Percentiles rank a stretch among this genome's conserved stretches.
These are phyloP conservation scores for Sorex araneus DNA, from an alignment of 2,113 vertebrate species.

Conservation along the genomic window DNA sequence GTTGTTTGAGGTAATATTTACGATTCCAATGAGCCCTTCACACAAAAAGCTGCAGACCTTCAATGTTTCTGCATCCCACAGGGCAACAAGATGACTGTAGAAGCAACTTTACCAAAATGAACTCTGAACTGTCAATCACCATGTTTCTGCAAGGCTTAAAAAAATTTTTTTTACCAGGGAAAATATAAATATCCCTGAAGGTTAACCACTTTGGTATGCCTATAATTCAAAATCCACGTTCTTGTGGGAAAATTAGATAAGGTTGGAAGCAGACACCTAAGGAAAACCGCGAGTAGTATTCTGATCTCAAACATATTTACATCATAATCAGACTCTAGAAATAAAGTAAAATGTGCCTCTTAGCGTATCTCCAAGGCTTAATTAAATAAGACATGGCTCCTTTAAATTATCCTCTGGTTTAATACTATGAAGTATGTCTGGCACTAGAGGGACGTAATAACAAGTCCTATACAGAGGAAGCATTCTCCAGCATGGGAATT, in stretches of 20 bases:
- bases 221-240: constrained; percentile 47
- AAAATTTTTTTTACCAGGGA: constrained; percentile 10
- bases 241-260: constrained; percentile 12
- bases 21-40: not conserved
- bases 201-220: not conserved
- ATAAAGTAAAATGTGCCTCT: not conserved
- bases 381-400: constrained; percentile 25
- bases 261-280: constrained; percentile 11
- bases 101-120: not conserved
- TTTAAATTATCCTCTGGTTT: constrained; percentile 45
- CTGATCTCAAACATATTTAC: constrained; percentile 35
- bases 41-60: not conserved
- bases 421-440: constrained; percentile 58
- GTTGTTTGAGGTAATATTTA: constrained; percentile 14
- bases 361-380: constrained; percentile 16
- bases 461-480: not conserved
- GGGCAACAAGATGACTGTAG: not conserved
- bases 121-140: not conserved
- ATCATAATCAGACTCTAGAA: constrained; percentile 35
- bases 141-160: not conserved
- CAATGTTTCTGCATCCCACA: not conserved
- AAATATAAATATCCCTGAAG: constrained; percentile 38
- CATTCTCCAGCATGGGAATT: constrained; percentile 42
- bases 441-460: constrained; percentile 48
- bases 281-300: not conserved